Percentiles rank a stretch among this genome's conserved stretches.
phyloP scores from a whole-genome alignment of 1,140 invertebrate genomes.

The Ceratina japonica region DNA sequence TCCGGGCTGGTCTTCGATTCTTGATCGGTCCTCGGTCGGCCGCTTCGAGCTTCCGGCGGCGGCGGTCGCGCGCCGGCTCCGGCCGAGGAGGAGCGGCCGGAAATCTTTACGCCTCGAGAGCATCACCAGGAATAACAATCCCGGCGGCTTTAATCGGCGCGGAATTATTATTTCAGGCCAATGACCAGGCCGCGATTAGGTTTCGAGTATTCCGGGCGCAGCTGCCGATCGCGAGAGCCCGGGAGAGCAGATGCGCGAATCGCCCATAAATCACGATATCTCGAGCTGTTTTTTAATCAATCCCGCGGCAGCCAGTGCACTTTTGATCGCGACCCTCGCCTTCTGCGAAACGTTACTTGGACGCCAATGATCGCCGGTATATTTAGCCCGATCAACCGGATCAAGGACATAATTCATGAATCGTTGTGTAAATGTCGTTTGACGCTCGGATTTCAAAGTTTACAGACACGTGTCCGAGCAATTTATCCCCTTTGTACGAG shows the following conservation, averaged over 20 bases:
- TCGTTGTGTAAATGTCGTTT: too few relatives aligned
- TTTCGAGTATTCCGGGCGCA: slow-evolving; percentile 48
- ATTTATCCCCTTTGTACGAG: too few relatives aligned
- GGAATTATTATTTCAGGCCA: slow-evolving; percentile 67
- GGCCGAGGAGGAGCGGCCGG: background rate
- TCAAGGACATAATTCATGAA: too few relatives aligned
- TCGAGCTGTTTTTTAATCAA: slow-evolving; percentile 49
- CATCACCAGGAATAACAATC: slow-evolving; percentile 50
- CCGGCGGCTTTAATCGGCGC: slow-evolving; percentile 57
- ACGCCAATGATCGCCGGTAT: background rate
- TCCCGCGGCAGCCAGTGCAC: slow-evolving; percentile 7
- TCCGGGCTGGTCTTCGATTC: slow-evolving; percentile 54
- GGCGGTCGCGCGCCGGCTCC: background rate
- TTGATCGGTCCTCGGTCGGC: slow-evolving; percentile 42
- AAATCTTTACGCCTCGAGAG: slow-evolving; percentile 16
- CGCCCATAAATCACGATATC: slow-evolving; percentile 62
- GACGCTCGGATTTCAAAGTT: too few relatives aligned
- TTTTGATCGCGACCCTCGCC: slow-evolving; percentile 18
- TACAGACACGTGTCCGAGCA: too few relatives aligned
- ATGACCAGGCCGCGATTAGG: slow-evolving; percentile 33
- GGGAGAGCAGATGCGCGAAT: slow-evolving; percentile 48
- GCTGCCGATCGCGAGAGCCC: slow-evolving; percentile 46
- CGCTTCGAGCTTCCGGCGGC: slow-evolving; percentile 44
- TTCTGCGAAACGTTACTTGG: slow-evolving; percentile 1
- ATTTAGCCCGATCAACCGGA: too few relatives aligned